Evolutionary conservation across 2,113 vertebrate species (phyloP), one percentile per base, ranked within the genome.

Genomic region (Centrocercus urophasianus): DNA sequence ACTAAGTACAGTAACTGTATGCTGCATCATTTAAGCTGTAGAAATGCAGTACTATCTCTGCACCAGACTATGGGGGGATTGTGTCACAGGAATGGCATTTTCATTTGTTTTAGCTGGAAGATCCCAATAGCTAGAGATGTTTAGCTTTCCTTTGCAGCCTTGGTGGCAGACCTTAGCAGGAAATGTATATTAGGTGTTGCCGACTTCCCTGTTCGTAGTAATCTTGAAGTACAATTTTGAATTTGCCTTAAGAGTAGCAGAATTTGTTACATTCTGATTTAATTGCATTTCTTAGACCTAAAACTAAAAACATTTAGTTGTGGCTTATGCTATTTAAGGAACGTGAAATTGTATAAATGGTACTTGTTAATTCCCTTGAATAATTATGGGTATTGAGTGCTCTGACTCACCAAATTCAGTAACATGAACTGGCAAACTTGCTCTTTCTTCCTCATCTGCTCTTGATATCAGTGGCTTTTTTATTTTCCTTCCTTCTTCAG

Each of bases 401-500:
- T 83, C n/a, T 36, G 8, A 15, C 67, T 88, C 4, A 4, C 32
- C 9, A 4, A 32, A 40, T n/a, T 54, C 21, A 75, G 61, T 47
- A 19, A 43, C 10, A 4, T 36, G 40, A 77, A 70, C 18, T 59
- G 50, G 3, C 28, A 59, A 94, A 38, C 30, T 88, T 93, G 40
- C 30, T 83, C 66, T 90, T 82, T 63, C 28, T 34, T 86, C 18
- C 25, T 63, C 56, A 57, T 67, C 28, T 69, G 13, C 70, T 92
- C 40, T 70, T 76, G 6, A 6, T 86, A 28, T 89, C 84, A 96
- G 83, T 90, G 81, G 54, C 18, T 83, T 85, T 76, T 76, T 87
- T 38, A 38, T 64, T 59, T 59, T 43, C 42, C 80, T 52, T 32
- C 71, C 73, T 89, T 56, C 93, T 95, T 94, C 97, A 99, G 99